Evolutionary conservation across 2,888 invertebrate species (phyloP), one percentile per base, ranked within the genome.

Genomic region (Leucania comma): DNA sequence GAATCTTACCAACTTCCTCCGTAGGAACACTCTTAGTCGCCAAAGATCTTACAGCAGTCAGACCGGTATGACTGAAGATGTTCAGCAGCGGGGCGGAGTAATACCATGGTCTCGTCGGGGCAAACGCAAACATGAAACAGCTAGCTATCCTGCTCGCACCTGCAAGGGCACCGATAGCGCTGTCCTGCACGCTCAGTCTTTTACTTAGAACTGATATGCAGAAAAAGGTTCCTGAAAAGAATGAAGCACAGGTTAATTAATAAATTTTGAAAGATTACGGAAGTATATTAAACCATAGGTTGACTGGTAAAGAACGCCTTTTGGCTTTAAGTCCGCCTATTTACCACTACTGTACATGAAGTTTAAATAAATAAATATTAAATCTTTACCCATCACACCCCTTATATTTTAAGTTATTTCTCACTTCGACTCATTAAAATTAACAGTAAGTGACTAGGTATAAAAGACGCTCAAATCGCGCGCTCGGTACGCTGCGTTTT

Each of bases 1-100:
- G n/a, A n/a, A n/a, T n/a, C 91, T 91, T 89, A 95, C 96, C 97
- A 78, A 96, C 91, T 94, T 97, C 97, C 78, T 96, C 96, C 3
- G 92, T 88, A 32, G 96, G 93, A 10, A 97, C 97, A 78, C 95
- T 92, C 84, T 97, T 97, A 0, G 96, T 96, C 5, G 96, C 96
- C 54, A 97, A 95, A 1, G 97, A 96, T 63, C 97, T 90, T 66
- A 97, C 93, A 1, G 96, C 96, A n/a, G 96, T 96, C 35, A 96
- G 89, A 0, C 96, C 96, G 1, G 96, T 95, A 24, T 96, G 95
- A 59, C 96, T 96, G 80, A 96, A 96, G 72, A 97, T 93, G 29
- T 96, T 96, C 80, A 96, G 93, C 12, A 95, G 48, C 0, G 96
- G 95, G 57, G 96, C 96, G 0, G 93, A 88, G 78, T 96, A 96